Evolutionary conservation across 2,113 vertebrate species (phyloP), one percentile per base, ranked within the genome.

Genomic region (Sterrhoptilus dennistouni): DNA sequence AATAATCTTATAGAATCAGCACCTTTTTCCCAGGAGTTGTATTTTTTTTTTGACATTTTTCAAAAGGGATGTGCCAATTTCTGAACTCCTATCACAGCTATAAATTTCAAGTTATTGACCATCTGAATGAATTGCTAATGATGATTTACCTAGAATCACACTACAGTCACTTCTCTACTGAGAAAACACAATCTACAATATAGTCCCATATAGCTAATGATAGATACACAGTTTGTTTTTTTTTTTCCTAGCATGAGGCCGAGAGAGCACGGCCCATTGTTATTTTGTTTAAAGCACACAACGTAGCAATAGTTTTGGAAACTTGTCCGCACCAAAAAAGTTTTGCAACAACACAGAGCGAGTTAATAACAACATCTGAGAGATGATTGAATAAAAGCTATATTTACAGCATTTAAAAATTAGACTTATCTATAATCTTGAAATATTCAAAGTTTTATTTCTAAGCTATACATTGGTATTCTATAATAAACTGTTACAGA

Each of bases 401-500:
- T 99, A 99, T 99, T 98, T 99, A 99, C 99, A 99, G 99, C 98
- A 31, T 98, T 98, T 98, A 98, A 98, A 98, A 98, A 98, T 98
- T 98, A 98, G 98, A 98, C 98, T 98, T 98, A 98, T 98, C 98
- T 99, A 99, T 98, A 98, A 98, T 98, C 98, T 98, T 98, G 98
- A 99, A 98, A 98, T 98, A 99, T 97, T 99, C 98, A 98, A 99
- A 99, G 98, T 97, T 98, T 98, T 98, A 98, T 98, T 98, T 99
- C 99, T 99, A 99, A 99, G 98, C 99, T 99, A 99, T 99, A 99
- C 98, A 99, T 98, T 98, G 98, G 98, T 99, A 98, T 98, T 99
- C 98, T 99, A 99, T 98, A 99, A 98, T 98, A 99, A 99, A 99
- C 97, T 97, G 98, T 98, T 99, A 99, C 98, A 99, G 98, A 99